phyloP scores from a whole-genome alignment of 2,888 invertebrate genomes.

The Tetragonisca angustula region DNA sequence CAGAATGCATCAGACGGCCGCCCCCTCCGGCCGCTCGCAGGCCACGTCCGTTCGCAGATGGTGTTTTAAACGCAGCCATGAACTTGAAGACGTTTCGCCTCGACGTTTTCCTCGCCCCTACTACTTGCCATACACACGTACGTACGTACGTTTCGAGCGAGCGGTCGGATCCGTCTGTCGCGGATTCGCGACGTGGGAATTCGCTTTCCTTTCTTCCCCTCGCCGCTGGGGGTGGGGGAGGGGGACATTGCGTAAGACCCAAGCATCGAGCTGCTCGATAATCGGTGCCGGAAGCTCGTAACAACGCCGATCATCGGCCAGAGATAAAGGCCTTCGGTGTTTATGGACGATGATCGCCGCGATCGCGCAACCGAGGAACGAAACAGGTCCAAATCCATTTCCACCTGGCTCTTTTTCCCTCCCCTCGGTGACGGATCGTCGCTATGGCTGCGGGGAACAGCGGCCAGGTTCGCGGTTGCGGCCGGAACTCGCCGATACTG shows the following conservation, averaged over 20 bases:
- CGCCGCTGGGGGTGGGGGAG: neutral
- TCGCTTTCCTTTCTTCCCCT: conserved; percentile 41
- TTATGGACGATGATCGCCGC: conserved; percentile 22
- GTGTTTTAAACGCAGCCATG: conserved; percentile 78
- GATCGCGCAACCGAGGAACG: neutral
- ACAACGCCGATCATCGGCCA: conserved; percentile 29
- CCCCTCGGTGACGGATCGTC: neutral
- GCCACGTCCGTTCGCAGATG: conserved; percentile 79
- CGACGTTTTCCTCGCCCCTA: conserved; percentile 29
- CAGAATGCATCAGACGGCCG: conserved; percentile 78
- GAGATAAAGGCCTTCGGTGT: conserved; percentile 28
- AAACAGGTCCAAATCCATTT: neutral
- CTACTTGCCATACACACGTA: conserved; percentile 28
- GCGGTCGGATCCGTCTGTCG: conserved; percentile 74
- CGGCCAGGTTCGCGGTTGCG: neutral
- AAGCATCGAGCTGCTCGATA: conserved; percentile 20
- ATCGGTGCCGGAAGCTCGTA: conserved; percentile 43
- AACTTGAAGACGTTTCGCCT: conserved; percentile 73
- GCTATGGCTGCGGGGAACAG: neutral
- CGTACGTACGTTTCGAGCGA: too few relatives aligned
- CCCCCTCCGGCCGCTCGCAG: conserved; percentile 71
- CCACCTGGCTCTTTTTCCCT: neutral
- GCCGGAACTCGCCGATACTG: conserved; percentile 9
- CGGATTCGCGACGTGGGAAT: conserved; percentile 63
- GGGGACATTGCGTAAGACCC: conserved; percentile 2